Evolutionary conservation across 2,113 vertebrate species (phyloP).

Genomic region (Accipiter virgatus): DNA sequence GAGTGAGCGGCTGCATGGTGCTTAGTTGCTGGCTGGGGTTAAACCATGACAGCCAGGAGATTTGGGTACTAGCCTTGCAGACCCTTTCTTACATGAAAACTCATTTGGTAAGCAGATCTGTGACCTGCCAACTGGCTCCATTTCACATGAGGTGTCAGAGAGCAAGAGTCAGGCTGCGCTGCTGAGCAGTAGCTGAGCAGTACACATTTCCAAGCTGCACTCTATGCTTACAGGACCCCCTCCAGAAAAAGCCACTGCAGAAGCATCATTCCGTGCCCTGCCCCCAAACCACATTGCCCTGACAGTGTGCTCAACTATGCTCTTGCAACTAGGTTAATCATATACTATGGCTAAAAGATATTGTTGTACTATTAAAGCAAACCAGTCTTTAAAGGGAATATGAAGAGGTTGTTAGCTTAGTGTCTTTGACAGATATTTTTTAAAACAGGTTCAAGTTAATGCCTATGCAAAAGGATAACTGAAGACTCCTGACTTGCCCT

Average conservation of each 20-base stretch:
- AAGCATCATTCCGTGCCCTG: not conserved
- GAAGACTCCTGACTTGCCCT: not conserved
- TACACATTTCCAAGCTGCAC: not conserved
- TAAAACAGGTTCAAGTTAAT: not conserved
- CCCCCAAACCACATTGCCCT: not conserved
- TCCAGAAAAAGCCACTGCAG: not conserved
- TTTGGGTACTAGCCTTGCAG: not conserved
- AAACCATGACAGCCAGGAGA: not conserved
- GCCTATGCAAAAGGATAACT: not conserved
- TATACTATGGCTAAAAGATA: not conserved
- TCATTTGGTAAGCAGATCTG: not conserved
- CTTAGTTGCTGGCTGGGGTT: no score
- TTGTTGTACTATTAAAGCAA: not conserved
- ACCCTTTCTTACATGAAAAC: not conserved
- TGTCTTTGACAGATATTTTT: not conserved
- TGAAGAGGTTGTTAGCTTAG: not conserved
- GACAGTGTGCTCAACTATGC: not conserved
- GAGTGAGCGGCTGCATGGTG: no score
- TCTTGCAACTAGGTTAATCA: not conserved
- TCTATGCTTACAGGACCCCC: not conserved
- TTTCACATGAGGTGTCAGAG: not conserved
- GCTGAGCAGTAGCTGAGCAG: not conserved
- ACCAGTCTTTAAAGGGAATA: not conserved
- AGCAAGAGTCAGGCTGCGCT: not conserved
- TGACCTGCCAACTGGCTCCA: not conserved